These are phyloP conservation scores for Conus ventricosus DNA, from an alignment of 1,140 invertebrate species.

Conservation along the genomic window DNA sequence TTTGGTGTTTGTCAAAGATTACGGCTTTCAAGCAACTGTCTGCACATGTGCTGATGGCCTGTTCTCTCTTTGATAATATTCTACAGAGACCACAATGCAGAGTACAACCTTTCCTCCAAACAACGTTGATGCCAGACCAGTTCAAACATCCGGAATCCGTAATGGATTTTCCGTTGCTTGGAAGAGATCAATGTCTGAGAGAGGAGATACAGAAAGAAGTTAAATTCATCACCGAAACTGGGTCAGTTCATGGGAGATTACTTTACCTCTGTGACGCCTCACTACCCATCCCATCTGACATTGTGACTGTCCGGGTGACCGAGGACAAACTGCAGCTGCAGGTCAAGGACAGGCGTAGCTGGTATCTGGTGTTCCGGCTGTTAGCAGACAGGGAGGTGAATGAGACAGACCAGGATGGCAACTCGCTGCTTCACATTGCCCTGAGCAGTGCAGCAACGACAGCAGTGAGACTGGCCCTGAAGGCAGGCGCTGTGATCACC, in stretches of 20 bases:
- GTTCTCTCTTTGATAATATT: neutral
- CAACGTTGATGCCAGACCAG: neutral
- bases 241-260: neutral
- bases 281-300: neutral
- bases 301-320: neutral
- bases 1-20: neutral
- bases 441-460: neutral
- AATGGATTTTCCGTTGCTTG: neutral
- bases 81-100: neutral
- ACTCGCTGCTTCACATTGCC: conserved; percentile 12
- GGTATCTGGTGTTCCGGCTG: conserved; percentile 20
- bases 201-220: too few species aligned
- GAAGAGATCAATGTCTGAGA: too few species aligned
- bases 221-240: too few species aligned
- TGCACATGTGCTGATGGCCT: neutral
- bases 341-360: neutral
- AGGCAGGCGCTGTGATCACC: neutral
- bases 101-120: neutral
- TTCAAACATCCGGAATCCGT: neutral
- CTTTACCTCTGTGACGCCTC: neutral
- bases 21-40: neutral
- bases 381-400: conserved; percentile 1
- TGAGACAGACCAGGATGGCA: conserved; percentile 4
- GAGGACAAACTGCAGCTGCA: neutral
- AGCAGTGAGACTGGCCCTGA: neutral